Base-by-base conservation (phyloP, 2,888 invertebrate species). In the Polydrusus cervinus region DNA sequence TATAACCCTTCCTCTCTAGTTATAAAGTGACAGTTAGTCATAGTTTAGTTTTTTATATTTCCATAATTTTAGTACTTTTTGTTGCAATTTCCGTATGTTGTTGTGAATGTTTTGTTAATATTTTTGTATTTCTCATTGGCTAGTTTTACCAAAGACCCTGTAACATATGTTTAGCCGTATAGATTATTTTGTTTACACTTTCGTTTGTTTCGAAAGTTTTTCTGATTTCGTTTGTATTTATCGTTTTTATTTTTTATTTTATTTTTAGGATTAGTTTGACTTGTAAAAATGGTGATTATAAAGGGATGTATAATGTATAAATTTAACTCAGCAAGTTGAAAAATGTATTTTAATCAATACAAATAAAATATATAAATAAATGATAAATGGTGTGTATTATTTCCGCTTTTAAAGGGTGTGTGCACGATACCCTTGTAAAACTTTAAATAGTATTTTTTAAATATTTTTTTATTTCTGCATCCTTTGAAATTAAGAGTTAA, bases 141-240 rank as follows among this genome's bases (percentile, higher is more conserved):
- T 87, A 87, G 87, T 86, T 84, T 85, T 85, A 87, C 87, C 87
- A 87, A 87, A 87, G 87, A 87, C 79, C 80, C 78, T 87, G 86
- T 87, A 87, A 85, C 83, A 87, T 86, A 85, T 83, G 83, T 83
- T 82, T 82, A 78, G 79, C 75, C 80, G 79, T 81, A 79, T 79
- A 80, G 78, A 78, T 79, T 77, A 78, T 71, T 61, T 77, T 79
- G 72, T 65, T 74, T 78, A 72, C 68, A 78, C 81, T 73, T 80
- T 80, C 75, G 78, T 82, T 79, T 80, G 80, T 81, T 80, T 76
- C 75, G 78, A 62, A 73, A 79, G 77, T 78, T 75, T 77, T 78
- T 78, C 25, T 25, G 25, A 25, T 79, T 79, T 79, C 79, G 75
- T 76, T 80, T 77, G 71, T 75, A 80, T 81, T 80, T 81, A 43